Evolutionary conservation across 2,888 invertebrate species (phyloP).

Genomic region (Rhabditoides inermis): DNA sequence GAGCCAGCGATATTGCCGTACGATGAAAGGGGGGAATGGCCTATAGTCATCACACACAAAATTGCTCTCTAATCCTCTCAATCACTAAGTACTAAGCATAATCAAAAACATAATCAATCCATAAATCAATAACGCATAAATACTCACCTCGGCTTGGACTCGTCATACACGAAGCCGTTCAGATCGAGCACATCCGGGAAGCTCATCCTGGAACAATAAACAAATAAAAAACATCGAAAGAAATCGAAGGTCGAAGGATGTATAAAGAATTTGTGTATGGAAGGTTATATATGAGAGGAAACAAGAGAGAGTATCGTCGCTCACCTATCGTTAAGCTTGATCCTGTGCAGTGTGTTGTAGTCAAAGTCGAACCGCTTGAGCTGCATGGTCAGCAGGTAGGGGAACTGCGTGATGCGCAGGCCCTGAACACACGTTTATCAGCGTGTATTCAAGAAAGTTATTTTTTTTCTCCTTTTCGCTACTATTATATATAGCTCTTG

Average conservation of each 20-base stretch:
- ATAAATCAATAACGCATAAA: no score
- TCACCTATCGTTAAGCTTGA: conserved; percentile 77
- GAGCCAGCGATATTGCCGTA: no score
- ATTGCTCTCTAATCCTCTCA: no score
- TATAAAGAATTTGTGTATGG: background rate
- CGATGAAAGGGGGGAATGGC: no score
- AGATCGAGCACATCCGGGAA: conserved; percentile 73
- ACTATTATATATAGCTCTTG: no score
- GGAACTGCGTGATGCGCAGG: conserved; percentile 74
- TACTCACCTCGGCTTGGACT: no score
- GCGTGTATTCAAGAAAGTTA: background rate
- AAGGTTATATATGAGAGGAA: background rate
- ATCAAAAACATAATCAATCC: no score
- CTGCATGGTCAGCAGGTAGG: conserved; percentile 76
- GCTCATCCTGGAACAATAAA: conserved; percentile 63
- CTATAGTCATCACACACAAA: no score
- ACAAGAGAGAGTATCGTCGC: conserved; percentile 26
- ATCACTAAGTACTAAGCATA: no score
- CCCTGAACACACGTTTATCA: conserved; percentile 61
- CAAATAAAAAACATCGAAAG: no score
- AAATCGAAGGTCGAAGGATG: background rate
- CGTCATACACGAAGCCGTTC: conserved; percentile 69
- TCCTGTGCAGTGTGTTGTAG: conserved; percentile 72
- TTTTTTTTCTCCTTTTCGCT: no score
- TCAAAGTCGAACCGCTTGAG: conserved; percentile 83